A percentile compares a stretch with the other conserved stretches of the same genome.
Evolutionary conservation across 2,797 vertebrate genomes (phyloP).

Genomic region (Rallus crepitans): DNA sequence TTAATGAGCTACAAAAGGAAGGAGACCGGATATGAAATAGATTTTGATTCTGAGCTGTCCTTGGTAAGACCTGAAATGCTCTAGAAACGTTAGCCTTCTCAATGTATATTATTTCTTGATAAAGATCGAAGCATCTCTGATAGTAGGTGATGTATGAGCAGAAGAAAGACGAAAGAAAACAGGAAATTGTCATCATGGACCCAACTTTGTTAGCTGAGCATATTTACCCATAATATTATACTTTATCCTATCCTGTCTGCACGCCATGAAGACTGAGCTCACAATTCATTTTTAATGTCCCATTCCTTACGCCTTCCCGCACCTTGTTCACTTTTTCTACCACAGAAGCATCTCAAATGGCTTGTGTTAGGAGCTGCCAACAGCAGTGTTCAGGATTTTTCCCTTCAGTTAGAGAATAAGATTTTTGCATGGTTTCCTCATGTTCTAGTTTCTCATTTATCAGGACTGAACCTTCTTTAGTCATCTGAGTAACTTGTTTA

Average conservation of each 20-base stretch:
- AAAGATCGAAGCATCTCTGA: slow-evolving; percentile 31
- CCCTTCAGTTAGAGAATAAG: background rate
- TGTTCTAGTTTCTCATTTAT: background rate
- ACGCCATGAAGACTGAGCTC: background rate
- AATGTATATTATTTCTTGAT: background rate
- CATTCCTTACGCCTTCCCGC: slow-evolving; percentile 56
- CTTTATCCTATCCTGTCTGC: background rate
- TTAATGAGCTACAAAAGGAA: background rate
- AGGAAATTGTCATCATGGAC: slow-evolving; percentile 49
- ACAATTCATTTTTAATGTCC: slow-evolving; percentile 57
- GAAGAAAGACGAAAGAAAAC: slow-evolving; percentile 51
- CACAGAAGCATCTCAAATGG: slow-evolving; percentile 4
- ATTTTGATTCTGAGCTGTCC: background rate
- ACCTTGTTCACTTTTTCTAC: slow-evolving; percentile 37
- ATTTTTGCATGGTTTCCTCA: background rate
- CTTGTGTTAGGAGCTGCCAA: slow-evolving; percentile 35
- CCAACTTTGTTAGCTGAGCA: slow-evolving; percentile 32
- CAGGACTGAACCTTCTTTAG: background rate
- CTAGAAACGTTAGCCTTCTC: background rate
- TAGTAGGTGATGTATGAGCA: slow-evolving; percentile 25
- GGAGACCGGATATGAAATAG: background rate
- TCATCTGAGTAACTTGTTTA: background rate
- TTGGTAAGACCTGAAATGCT: background rate
- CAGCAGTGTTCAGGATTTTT: background rate
- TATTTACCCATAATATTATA: background rate